Base-by-base conservation (phyloP, 1,140 invertebrate genomes). In the Platorchestia sp. region DNA sequence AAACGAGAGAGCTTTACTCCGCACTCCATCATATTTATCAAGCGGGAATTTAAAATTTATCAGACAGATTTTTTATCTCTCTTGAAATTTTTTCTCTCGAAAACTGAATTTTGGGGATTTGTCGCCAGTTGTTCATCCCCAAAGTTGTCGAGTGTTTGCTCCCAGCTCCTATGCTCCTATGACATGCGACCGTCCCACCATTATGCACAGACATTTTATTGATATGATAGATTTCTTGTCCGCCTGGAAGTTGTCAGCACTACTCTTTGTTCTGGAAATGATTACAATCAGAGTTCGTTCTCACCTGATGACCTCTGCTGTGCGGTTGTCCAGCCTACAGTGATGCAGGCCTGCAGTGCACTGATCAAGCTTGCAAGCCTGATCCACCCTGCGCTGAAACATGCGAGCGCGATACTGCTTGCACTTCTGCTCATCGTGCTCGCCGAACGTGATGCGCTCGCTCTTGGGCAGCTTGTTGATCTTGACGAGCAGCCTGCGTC, bases 391-490 rank as follows among this genome's bases (percentile, higher is more conserved):
- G n/a, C n/a, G n/a, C n/a, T n/a, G n/a, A n/a, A n/a, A n/a, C n/a
- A n/a, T n/a, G n/a, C n/a, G n/a, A n/a, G n/a, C n/a, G n/a, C n/a
- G n/a, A n/a, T n/a, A n/a, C n/a, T n/a, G 95, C 86, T 95, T 95
- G 90, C 96, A 95, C 36, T 45, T 36, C 10, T 95, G 36, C 86
- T 95, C 47, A 14, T 90, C 87, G 40, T 45, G 47, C 0, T 86
- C 93, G 5, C 96, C 95, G 45, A 86, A 95, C 44, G 90, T 6
- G 42, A 96, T 95, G 41, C 95, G 45, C 27, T 96, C 27, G 10
- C 51, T 45, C 53, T 96, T 96, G 10, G 90, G 86, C 19, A 3
- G n/a, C 41, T 96, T 95, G 95, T 96, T 96, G 42, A 96, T 96
- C 53, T 95, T 95, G 41, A 95, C 96, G 59, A 86, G 87, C 36